Percentiles rank a stretch among this genome's conserved stretches.
These are phyloP conservation scores for Benitochromis conjunctus DNA, from an alignment of 2,113 vertebrate species.

Conservation along the genomic window DNA sequence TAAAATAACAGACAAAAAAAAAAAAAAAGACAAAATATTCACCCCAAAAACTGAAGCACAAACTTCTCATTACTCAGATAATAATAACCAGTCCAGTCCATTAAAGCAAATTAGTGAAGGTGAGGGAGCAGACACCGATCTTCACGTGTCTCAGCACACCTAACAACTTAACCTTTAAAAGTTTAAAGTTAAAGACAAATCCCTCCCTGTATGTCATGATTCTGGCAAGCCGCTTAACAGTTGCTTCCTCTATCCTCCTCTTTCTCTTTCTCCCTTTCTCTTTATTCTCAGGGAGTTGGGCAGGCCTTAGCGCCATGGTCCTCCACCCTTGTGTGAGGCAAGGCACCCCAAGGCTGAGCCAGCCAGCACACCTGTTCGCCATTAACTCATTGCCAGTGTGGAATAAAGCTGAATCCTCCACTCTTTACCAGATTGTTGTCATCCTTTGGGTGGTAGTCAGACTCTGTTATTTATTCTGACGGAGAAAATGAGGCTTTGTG, in stretches of 20 bases:
- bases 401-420: neutral
- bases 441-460: neutral
- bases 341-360: neutral
- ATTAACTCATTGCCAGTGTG: neutral
- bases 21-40: neutral
- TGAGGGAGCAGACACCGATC: neutral
- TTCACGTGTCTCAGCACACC: neutral
- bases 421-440: neutral
- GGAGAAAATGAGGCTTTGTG: neutral
- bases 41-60: fast-evolving
- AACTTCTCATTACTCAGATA: neutral
- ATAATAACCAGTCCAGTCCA: neutral
- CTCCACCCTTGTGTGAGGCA: neutral
- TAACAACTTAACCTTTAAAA: neutral
- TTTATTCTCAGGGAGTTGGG: neutral
- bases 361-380: neutral
- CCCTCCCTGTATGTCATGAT: neutral
- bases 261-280: neutral
- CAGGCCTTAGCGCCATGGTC: neutral
- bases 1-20: neutral
- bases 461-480: neutral
- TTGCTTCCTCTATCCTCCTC: neutral
- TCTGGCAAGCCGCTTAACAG: neutral
- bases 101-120: neutral
- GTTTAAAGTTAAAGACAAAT: fast-evolving